Percentiles rank a stretch among this genome's conserved stretches.
These are phyloP conservation scores for Danio jaintianensis DNA, from an alignment of 2,797 vertebrate species.

Conservation along the genomic window DNA sequence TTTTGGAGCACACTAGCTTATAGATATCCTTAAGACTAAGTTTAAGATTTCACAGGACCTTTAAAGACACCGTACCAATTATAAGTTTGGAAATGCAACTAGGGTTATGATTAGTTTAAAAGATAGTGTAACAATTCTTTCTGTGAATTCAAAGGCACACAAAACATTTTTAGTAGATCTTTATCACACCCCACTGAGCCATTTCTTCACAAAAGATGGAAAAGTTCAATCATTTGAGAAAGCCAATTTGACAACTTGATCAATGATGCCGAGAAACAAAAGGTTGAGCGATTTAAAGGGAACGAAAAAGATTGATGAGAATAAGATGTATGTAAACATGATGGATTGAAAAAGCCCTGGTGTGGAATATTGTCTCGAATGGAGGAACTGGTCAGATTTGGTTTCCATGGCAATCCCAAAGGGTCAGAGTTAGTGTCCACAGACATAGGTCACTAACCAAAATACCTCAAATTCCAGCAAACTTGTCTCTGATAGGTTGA, in stretches of 20 bases:
- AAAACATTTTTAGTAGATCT: not conserved
- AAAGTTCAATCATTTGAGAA: conserved; percentile 37
- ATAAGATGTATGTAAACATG: conserved; percentile 52
- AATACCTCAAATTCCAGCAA: conserved; percentile 77
- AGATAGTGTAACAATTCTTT: not conserved
- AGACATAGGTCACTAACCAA: conserved; percentile 69
- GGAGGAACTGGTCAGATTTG: conserved; percentile 57
- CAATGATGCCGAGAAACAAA: conserved; percentile 64
- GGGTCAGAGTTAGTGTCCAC: conserved; percentile 60
- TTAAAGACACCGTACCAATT: too few species aligned
- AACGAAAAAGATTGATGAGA: conserved; percentile 72
- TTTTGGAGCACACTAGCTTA: too few species aligned
- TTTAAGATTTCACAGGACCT: not conserved
- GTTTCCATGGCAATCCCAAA: conserved; percentile 68
- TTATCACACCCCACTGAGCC: not conserved
- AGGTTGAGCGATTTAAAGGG: conserved; percentile 57
- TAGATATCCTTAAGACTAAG: too few species aligned
- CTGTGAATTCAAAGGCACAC: not conserved
- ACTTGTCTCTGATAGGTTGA: conserved; percentile 70
- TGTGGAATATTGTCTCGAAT: conserved; percentile 69
- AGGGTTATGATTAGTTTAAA: not conserved
- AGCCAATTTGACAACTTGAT: conserved; percentile 62
- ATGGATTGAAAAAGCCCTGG: conserved; percentile 55
- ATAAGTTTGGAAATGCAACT: not conserved
- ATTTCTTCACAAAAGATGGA: conserved; percentile 38